A percentile compares a stretch with the other conserved stretches of the same genome.
Conservation (phyloP, 2,888 invertebrate genomes). For the Cephus pulcher region DNA sequence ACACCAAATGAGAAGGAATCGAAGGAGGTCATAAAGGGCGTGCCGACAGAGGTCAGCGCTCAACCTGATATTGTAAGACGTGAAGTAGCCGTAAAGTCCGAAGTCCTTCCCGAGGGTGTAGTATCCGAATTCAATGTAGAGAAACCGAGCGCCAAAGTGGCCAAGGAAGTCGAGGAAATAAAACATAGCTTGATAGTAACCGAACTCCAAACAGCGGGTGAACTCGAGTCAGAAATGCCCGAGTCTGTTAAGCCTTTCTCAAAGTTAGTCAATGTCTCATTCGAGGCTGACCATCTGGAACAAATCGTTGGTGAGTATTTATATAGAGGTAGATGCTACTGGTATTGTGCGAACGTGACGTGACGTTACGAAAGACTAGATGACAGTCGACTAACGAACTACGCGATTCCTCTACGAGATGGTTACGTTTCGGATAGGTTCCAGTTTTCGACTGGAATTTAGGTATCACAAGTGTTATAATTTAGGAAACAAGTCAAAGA, state of each 20-base stretch:
- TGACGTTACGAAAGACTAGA: slow-evolving; percentile 6
- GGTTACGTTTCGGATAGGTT: not conserved
- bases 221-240: slow-evolving; percentile 66
- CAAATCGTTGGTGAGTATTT: slow-evolving; percentile 55
- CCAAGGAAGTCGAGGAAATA: slow-evolving; percentile 52
- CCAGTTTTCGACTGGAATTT: not conserved
- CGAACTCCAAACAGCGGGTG: slow-evolving; percentile 67
- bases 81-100: slow-evolving; percentile 64
- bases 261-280: slow-evolving; percentile 64
- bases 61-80: slow-evolving; percentile 65
- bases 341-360: slow-evolving; percentile 56
- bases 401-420: not conserved
- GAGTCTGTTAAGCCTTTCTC: slow-evolving; percentile 63
- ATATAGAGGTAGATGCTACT: slow-evolving; percentile 14
- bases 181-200: slow-evolving; percentile 68
- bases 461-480: not conserved
- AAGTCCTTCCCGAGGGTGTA: slow-evolving; percentile 50
- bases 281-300: slow-evolving; percentile 58
- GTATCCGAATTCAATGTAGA: slow-evolving; percentile 46
- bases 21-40: slow-evolving; percentile 62
- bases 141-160: slow-evolving; percentile 52
- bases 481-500: not conserved
- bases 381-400: not conserved
- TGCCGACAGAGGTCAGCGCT: slow-evolving; percentile 66
- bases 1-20: slow-evolving; percentile 59